Percentiles rank a stretch among this genome's conserved stretches.
Conservation (phyloP, 2,113 vertebrate species). For the Ailuropoda melanoleuca region DNA sequence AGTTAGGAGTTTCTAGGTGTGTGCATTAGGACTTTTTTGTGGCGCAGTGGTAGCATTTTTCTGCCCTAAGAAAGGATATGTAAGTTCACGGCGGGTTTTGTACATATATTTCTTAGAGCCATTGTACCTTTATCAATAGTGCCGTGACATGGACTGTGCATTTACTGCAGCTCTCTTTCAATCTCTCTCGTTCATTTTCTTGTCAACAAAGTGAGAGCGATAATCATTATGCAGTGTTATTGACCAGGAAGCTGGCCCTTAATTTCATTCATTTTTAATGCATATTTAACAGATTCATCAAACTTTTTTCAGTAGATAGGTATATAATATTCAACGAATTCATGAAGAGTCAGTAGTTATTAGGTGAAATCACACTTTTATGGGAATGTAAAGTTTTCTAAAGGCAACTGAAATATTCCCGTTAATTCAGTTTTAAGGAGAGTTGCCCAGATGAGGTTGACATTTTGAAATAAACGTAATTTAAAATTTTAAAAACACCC, state of each 20-base stretch:
- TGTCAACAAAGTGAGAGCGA: not conserved
- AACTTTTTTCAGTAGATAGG: not conserved
- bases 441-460: not conserved
- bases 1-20: not conserved
- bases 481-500: not conserved
- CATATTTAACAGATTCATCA: not conserved
- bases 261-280: slow-evolving; percentile 8
- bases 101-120: not conserved
- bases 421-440: not conserved
- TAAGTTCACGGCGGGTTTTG: not conserved
- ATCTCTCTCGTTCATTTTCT: not conserved
- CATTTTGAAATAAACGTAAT: not conserved
- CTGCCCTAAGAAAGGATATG: not conserved
- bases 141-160: not conserved
- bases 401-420: not conserved
- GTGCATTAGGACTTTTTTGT: not conserved
- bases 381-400: not conserved
- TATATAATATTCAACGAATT: not conserved
- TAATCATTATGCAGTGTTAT: not conserved
- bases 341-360: not conserved
- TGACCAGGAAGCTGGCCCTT: not conserved
- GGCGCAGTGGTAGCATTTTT: not conserved
- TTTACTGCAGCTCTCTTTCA: not conserved
- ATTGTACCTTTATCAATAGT: not conserved
- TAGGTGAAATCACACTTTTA: not conserved